These are phyloP conservation scores for Hemicentrotus pulcherrimus DNA, from an alignment of 35 echinoderm and acorn worm genomes.

Conservation along the genomic window DNA sequence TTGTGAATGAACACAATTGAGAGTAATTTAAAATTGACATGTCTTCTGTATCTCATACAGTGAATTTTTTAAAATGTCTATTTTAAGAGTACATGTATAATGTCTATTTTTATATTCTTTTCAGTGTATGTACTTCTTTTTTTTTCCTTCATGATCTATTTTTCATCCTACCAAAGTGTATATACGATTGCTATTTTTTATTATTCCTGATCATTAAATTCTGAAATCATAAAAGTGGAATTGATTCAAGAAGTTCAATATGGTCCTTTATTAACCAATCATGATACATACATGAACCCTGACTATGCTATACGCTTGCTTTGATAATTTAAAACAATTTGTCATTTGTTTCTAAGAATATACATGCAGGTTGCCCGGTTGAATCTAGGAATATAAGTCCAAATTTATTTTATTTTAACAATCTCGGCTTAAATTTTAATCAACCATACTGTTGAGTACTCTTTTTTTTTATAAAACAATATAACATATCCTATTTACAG, in stretches of 20 bases:
- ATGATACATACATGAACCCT: neutral
- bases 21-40: neutral
- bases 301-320: neutral
- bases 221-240: neutral
- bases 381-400: neutral
- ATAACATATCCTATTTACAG: neutral
- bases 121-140: neutral
- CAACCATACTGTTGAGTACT: neutral
- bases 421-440: neutral
- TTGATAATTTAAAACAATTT: neutral
- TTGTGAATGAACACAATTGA: neutral
- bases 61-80: slow-evolving; percentile 5
- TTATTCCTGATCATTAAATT: neutral
- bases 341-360: neutral
- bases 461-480: neutral
- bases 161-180: neutral
- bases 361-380: neutral
- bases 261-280: neutral
- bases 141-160: neutral
- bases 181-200: neutral
- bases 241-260: neutral
- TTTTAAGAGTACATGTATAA: neutral
- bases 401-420: neutral
- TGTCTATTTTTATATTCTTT: slow-evolving; percentile 14
- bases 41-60: neutral